These are phyloP conservation scores for Elymnias hypermnestra DNA, from an alignment of 1,140 invertebrate genomes.

Conservation along the genomic window DNA sequence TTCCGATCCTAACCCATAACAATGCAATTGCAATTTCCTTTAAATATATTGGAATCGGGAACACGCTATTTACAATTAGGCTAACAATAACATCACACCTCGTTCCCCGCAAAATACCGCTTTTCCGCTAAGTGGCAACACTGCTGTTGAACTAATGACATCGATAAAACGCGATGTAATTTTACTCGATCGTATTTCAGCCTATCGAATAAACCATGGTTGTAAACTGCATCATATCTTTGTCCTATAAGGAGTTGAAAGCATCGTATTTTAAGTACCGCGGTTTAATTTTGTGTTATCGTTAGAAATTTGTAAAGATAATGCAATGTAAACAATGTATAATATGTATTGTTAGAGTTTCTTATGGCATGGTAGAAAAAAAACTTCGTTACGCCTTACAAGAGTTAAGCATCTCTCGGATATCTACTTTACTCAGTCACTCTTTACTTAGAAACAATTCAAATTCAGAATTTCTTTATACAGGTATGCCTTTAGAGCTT, in stretches of 20 bases:
- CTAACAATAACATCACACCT: slow-evolving; percentile 25
- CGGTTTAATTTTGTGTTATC: neutral
- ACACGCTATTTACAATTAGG: slow-evolving; percentile 26
- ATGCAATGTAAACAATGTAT: no score
- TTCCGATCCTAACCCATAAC: neutral
- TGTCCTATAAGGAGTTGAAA: slow-evolving; percentile 1
- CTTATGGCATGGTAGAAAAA: no score
- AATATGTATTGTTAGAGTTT: no score
- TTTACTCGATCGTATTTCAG: slow-evolving; percentile 9
- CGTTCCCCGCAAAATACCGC: slow-evolving; percentile 20
- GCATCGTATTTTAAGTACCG: neutral
- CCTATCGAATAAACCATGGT: neutral
- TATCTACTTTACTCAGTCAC: no score
- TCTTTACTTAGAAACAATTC: no score
- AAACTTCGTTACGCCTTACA: no score
- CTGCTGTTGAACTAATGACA: slow-evolving; percentile 10
- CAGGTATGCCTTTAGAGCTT: no score
- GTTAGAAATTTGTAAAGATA: neutral
- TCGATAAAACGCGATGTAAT: slow-evolving; percentile 8
- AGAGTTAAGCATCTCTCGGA: no score
- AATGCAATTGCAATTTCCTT: slow-evolving; percentile 2
- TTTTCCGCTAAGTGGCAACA: slow-evolving; percentile 20
- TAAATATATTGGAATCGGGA: neutral
- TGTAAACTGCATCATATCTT: slow-evolving; percentile 7
- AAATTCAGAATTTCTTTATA: no score